Conservation (phyloP, 92 coral and sea anemone genomes). For the Porites rus region DNA sequence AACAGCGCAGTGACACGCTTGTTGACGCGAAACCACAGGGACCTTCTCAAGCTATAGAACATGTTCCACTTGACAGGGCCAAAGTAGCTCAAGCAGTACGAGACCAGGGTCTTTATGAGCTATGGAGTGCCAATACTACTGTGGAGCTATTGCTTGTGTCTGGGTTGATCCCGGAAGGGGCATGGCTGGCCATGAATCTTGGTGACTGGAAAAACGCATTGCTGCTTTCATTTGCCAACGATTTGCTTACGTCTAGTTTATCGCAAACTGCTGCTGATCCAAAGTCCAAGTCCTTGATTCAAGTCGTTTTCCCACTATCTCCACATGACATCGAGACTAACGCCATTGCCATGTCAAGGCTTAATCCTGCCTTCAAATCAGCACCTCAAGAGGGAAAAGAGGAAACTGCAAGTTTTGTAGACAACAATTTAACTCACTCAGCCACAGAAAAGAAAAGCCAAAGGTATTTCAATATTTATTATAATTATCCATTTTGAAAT, state of each 20-base stretch:
- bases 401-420: neutral
- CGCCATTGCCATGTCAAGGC: constrained; percentile 61
- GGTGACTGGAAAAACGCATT: constrained; percentile 99
- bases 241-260: constrained; percentile 3
- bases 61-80: constrained; percentile 68
- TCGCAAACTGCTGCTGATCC: constrained; percentile 32
- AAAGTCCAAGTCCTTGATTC: neutral
- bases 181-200: constrained; percentile 85
- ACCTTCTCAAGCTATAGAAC: constrained; percentile 60
- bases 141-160: constrained; percentile 89
- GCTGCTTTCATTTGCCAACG: constrained; percentile 75
- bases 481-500: no score
- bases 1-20: constrained; percentile 1
- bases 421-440: neutral
- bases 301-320: constrained; percentile 32
- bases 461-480: neutral
- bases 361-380: constrained; percentile 55
- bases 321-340: constrained; percentile 59
- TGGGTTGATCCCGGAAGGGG: constrained; percentile 88
- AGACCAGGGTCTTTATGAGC: constrained; percentile 80
- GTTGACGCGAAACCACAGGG: constrained; percentile 27
- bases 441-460: constrained; percentile 9
- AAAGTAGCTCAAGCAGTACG: constrained; percentile 79
- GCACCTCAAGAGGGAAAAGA: neutral
- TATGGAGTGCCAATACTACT: constrained; percentile 95